Base-by-base conservation (phyloP, 2,113 vertebrate genomes). In the Tupaia chinensis region DNA sequence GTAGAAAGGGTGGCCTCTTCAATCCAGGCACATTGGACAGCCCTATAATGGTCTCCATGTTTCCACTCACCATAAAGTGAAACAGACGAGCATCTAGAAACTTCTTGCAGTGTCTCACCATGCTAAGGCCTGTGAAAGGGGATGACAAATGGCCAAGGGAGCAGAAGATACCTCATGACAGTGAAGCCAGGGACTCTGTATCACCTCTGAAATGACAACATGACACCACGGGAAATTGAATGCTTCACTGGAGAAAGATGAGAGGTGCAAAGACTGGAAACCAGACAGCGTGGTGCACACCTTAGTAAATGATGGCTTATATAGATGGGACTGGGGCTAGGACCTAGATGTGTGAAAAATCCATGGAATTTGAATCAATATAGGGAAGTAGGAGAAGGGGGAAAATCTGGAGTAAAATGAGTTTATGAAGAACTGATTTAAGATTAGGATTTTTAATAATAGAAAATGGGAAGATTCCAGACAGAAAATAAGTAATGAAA, bases 211-310 rank as follows among this genome's bases (percentile, higher is more conserved):
- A 70, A 60, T 54, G n/a, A 19, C 53, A 60, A 11, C 4, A 3
- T 63, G 44, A 54, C 9, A 58, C 22, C 27, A 23, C 2, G 5
- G 27, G 1, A 4, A 78, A 70, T 17, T 1, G 5, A 3, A 22
- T 53, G 6, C 7, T 13, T 87, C 19, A 5, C 19, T 83, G 34
- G 60, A 13, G 8, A 0, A 3, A 78, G 12, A 65, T 0, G 10
- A 69, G 58, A 82, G 13, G 25, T 16, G 3, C 7, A 44, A 29
- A 63, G 19, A 60, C 29, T n/a, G 22, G 22, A 72, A 85, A 29
- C 0, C 3, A 22, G 5, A 4, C 0, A 7, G 3, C 8, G 10
- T 20, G 29, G 3, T 32, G 4, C 1, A 7, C 0, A 7, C 2
- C 10, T 32, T 13, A 53, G 29, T 14, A 74, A 17, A 66, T 20